Evolutionary conservation across 2,888 invertebrate species (phyloP).

Genomic region (Ernsta delagoae): DNA sequence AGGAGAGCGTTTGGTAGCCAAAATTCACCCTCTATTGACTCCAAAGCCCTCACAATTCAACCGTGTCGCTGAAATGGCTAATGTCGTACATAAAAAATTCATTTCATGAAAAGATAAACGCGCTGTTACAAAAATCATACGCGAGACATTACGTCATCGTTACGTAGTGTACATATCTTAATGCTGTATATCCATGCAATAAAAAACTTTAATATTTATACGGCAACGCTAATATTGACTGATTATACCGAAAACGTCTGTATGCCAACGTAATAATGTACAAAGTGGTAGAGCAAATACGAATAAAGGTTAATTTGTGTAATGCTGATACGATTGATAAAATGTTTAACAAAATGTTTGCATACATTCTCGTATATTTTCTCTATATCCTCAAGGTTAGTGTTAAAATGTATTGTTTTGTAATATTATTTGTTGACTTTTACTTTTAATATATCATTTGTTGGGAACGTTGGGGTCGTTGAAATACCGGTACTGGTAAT

Average conservation of each 20-base stretch:
- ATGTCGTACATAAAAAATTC: slow-evolving; percentile 30
- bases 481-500: no score
- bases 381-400: no score
- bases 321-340: background rate
- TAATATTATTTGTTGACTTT: no score
- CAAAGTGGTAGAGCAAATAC: background rate
- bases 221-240: background rate
- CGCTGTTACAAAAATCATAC: background rate
- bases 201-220: slow-evolving; percentile 6
- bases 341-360: background rate
- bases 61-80: background rate
- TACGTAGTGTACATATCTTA: background rate
- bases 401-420: no score
- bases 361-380: no score
- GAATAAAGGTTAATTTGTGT: slow-evolving; percentile 1
- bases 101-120: slow-evolving; percentile 6
- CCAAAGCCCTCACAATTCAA: background rate
- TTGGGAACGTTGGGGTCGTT: no score
- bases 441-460: no score
- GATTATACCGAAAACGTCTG: slow-evolving; percentile 2
- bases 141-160: background rate
- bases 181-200: slow-evolving; percentile 2
- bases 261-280: background rate
- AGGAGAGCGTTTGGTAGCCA: no score
- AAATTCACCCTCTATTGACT: no score